These are phyloP conservation scores for Sinocyclocheilus anshuiensis DNA, from an alignment of 2,113 vertebrate genomes.

Conservation along the genomic window DNA sequence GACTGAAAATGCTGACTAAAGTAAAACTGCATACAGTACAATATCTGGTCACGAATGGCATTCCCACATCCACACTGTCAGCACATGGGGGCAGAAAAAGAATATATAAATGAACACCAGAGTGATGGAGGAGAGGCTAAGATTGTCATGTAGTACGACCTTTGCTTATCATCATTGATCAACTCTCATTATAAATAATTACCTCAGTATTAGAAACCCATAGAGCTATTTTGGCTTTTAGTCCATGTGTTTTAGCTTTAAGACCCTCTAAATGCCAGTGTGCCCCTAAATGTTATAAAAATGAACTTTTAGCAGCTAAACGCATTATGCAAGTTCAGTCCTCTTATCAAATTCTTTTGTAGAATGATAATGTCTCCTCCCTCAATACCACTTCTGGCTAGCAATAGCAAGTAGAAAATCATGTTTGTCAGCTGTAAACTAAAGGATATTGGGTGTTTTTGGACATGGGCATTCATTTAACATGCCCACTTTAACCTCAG, in stretches of 20 bases:
- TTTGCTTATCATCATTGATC: background rate
- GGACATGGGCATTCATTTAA: background rate
- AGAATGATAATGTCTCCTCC: background rate
- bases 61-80: constrained; percentile 9
- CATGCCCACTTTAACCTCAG: background rate
- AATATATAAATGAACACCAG: constrained; percentile 1
- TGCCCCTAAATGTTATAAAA: background rate
- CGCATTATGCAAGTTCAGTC: background rate
- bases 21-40: constrained; percentile 11
- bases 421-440: background rate
- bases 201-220: background rate
- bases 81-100: constrained; percentile 24
- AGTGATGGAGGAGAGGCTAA: background rate
- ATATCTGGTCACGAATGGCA: background rate
- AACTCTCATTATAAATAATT: background rate
- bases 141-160: background rate
- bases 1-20: constrained; percentile 26
- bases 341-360: background rate
- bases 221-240: background rate
- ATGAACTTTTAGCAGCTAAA: background rate
- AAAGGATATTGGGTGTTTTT: background rate
- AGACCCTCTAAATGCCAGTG: background rate
- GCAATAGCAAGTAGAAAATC: background rate
- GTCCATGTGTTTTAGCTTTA: background rate
- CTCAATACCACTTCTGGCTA: background rate